Evolutionary conservation across 1,140 invertebrate genomes (phyloP), one percentile per base, ranked within the genome.

Genomic region (Calliopsis andreniformis): DNA sequence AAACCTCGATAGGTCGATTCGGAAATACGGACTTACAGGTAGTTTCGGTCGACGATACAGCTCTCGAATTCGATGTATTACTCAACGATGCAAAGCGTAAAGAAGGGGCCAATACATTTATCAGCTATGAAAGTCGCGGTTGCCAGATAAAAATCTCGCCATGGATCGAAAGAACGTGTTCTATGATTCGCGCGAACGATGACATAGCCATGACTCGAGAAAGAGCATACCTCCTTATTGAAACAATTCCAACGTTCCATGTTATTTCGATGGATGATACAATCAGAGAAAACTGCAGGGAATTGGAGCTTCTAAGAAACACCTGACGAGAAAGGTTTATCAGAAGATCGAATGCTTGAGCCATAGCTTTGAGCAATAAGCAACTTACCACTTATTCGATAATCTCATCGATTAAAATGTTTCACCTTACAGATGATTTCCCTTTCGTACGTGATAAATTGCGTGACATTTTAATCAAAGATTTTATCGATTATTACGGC

Each of bases 121-220:
- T 61, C 25, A 43, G 32, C 35, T 25, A 61, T 69, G 55, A 76
- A 61, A 70, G 42, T 30, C 30, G 3, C 8, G 20, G 1, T 23
- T 30, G 2, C 18, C 16, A 14, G 39, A 61, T 59, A 69, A 59
- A 76, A 70, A 73, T 62, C 23, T 51, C 43, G 16, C 12, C 25
- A 39, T 3, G 35, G n/a, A 3, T 18, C 23, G 6, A 16, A 16
- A 5, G 12, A 4, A 58, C 18, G 30, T 12, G 56, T 47, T 45
- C 7, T 14, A 39, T 28, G 30, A 32, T 53, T 53, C n/a, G 30
- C 12, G 6, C 8, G 32, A 66, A 16, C 16, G 3, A 1, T 3
- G 32, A 0, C 18, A 28, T 18, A 8, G 67, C 67, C 12, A 61
- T 61, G 61, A 70, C 30, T 32, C 10, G 0, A 3, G 14, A 4